These are phyloP conservation scores for Chalcosyrphus nemorum DNA, from an alignment of 2,888 invertebrate species.

Conservation along the genomic window DNA sequence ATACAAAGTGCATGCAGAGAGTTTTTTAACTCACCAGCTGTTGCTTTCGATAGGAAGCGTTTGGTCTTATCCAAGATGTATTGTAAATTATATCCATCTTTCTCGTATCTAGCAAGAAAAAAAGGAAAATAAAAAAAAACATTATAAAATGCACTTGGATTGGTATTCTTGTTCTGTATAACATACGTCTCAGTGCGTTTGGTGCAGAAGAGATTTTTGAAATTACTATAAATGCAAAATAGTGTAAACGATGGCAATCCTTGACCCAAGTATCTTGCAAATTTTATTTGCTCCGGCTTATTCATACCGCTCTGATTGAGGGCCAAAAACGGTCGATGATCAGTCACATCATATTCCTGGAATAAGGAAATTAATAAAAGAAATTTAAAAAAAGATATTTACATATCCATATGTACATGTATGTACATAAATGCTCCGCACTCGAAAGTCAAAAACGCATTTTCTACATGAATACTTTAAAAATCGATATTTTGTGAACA, in stretches of 20 bases:
- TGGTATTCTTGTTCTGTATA: not conserved
- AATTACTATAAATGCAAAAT: conserved; percentile 82
- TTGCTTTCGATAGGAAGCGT: conserved; percentile 81
- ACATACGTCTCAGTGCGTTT: conserved; percentile 82
- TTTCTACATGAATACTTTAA: conserved; percentile 63
- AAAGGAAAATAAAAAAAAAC: conserved; percentile 37
- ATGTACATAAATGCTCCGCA: not conserved
- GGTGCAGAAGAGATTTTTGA: conserved; percentile 82
- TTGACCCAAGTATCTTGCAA: conserved; percentile 81
- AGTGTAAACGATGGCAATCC: conserved; percentile 81
- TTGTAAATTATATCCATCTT: conserved; percentile 82
- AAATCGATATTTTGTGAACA: conserved; percentile 69
- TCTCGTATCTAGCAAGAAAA: conserved; percentile 79
- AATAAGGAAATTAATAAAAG: conserved; percentile 45
- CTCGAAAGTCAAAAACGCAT: conserved; percentile 48
- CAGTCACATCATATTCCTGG: conserved; percentile 81
- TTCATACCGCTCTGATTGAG: conserved; percentile 81
- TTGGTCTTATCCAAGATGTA: conserved; percentile 82
- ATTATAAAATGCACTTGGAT: not conserved
- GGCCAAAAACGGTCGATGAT: conserved; percentile 81
- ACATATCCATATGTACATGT: not conserved
- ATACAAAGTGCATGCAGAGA: conserved; percentile 29
- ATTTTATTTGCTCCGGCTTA: conserved; percentile 82
- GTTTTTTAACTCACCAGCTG: conserved; percentile 79
- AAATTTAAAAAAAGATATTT: not conserved